A percentile compares a stretch with the other conserved stretches of the same genome.
phyloP scores from a whole-genome alignment of 35 echinoderm and acorn worm genomes.

The Apostichopus californicus region DNA sequence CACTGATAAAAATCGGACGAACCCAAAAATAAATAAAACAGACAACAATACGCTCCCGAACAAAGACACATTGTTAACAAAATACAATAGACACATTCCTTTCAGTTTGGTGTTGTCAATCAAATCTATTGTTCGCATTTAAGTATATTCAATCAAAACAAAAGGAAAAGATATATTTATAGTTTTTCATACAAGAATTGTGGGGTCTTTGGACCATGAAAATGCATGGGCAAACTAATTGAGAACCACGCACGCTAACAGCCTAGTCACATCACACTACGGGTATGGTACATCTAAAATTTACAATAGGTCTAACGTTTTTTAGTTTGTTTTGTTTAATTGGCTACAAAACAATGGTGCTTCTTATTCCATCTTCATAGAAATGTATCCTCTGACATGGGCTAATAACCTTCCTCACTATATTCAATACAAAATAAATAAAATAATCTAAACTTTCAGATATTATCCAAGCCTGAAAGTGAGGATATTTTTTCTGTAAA shows the following conservation, averaged over 20 bases:
- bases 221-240: background rate
- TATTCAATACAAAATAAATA: no score
- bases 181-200: conserved; percentile 9
- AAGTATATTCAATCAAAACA: conserved; percentile 44
- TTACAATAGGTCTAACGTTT: background rate
- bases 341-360: no score
- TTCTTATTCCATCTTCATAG: no score
- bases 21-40: no score
- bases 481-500: no score
- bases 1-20: no score
- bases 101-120: conserved; percentile 2
- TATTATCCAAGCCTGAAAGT: no score
- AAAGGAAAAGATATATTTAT: conserved; percentile 34
- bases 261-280: background rate
- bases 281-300: conserved; percentile 10
- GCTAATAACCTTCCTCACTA: no score
- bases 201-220: background rate
- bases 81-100: background rate
- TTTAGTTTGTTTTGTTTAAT: background rate
- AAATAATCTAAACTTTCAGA: no score
- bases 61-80: background rate
- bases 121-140: conserved; percentile 49
- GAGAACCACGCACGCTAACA: background rate
- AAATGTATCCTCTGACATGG: no score
- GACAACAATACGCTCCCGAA: no score